Base-by-base conservation (phyloP, 2,888 invertebrate species). In the Pristionchus entomophagus region DNA sequence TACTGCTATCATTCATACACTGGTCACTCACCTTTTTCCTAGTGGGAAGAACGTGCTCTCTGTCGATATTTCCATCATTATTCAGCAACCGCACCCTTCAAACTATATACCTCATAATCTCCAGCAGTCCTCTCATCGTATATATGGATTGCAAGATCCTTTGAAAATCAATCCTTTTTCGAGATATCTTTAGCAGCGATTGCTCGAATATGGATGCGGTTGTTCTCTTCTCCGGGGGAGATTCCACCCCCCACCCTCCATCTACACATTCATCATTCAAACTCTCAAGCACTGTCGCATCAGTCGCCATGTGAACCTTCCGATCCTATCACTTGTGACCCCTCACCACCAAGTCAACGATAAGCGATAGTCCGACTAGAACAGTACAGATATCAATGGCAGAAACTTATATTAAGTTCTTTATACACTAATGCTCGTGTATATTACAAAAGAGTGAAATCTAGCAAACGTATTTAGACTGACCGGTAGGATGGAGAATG, bases 401-500 rank as follows among this genome's bases (percentile, higher is more conserved):
- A 29, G 22, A 35, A 69, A 38, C 17, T 14, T 19, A 69, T 38
- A 38, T 69, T 19, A 1, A 69, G 12, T 35, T 62, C 14, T 69
- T 69, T 69, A 69, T 69, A 32, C 69, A 69, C 22, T 38, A 56
- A 8, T 17, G 5, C n/a, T 56, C 22, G 12, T 65, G 69, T 41
- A 69, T 69, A 38, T 35, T 69, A 69, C 69, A 69, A 69, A 38
- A 38, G 17, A 4, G 38, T 38, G 35, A 69, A 69, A 69, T 69
- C 69, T 69, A 38, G 22, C 5, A 35, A 69, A 69, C 69, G 8
- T 69, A 41, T 69, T 69, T 69, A 69, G 69, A 38, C 69, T 69
- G 69, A 69, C 69, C 69, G 69, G 69, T 69, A 69, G n/a, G 41
- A 38, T 35, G 22, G 69, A 69, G 35, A 80, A 80, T 51, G 80